Conservation (phyloP, 2,888 invertebrate genomes). For the Drosophila maculinotata region DNA sequence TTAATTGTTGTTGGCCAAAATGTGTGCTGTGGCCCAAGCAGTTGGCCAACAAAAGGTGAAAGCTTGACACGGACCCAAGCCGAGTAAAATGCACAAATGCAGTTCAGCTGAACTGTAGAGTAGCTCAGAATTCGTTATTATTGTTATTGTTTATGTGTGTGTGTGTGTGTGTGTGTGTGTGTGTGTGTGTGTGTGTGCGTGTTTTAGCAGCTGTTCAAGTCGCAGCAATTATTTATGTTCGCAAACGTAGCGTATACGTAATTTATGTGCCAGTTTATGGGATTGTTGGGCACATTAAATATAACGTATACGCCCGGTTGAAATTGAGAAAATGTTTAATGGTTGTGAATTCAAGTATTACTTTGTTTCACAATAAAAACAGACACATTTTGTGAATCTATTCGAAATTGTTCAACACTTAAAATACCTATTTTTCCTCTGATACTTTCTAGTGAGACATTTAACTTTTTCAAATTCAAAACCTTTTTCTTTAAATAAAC, state of each 20-base stretch:
- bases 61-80: slow-evolving; percentile 58
- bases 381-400: neutral
- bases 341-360: neutral
- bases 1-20: slow-evolving; percentile 73
- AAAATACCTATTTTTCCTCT: no score
- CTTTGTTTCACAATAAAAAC: neutral
- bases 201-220: slow-evolving; percentile 34
- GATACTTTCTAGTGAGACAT: no score
- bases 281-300: slow-evolving; percentile 16
- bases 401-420: no score
- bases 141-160: neutral
- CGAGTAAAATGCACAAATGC: slow-evolving; percentile 41
- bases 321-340: neutral
- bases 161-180: neutral
- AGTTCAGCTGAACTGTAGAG: slow-evolving; percentile 18
- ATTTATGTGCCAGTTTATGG: slow-evolving; percentile 34
- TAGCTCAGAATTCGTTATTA: slow-evolving; percentile 17
- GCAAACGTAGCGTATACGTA: slow-evolving; percentile 36
- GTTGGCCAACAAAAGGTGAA: slow-evolving; percentile 31
- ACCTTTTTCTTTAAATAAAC: no score
- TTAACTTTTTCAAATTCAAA: no score
- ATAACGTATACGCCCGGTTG: slow-evolving; percentile 49
- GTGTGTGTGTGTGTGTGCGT: neutral
- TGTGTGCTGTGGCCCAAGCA: slow-evolving; percentile 35
- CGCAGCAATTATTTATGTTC: slow-evolving; percentile 30